Percentiles rank a stretch among this genome's conserved stretches.
These are phyloP conservation scores for Pollenia griseotomentosa DNA, from an alignment of 2,888 invertebrate genomes.

Conservation along the genomic window DNA sequence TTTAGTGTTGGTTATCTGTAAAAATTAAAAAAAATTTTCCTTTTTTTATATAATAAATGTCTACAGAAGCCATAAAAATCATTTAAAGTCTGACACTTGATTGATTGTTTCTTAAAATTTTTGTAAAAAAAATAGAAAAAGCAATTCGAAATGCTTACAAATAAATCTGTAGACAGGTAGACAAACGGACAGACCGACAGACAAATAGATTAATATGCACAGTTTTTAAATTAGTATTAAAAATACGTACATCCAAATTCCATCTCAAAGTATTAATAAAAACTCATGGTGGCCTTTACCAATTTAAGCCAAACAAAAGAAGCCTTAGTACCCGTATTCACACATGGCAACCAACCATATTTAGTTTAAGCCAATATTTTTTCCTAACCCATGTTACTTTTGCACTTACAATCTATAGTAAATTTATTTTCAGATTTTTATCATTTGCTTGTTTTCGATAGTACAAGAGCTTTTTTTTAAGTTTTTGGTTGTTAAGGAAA, in stretches of 20 bases:
- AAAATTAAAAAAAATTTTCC: background rate
- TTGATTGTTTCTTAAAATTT: constrained; percentile 60
- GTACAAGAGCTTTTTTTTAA: constrained; percentile 11
- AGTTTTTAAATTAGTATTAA: constrained; percentile 52
- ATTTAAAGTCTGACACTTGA: constrained; percentile 69
- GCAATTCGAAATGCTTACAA: constrained; percentile 32
- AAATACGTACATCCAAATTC: constrained; percentile 3
- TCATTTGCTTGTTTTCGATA: constrained; percentile 57
- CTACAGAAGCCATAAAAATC: constrained; percentile 67
- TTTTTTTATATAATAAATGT: constrained; percentile 59
- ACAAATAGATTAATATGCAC: constrained; percentile 65
- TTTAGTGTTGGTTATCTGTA: background rate
- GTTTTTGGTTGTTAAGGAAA: background rate
- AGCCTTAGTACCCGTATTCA: constrained; percentile 8
- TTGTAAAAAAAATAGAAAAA: background rate
- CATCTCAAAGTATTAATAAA: background rate
- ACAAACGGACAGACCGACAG: background rate
- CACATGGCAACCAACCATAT: constrained; percentile 35
- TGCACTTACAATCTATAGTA: constrained; percentile 57
- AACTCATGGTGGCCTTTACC: constrained; percentile 34
- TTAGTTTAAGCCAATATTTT: constrained; percentile 22
- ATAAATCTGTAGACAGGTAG: constrained; percentile 52
- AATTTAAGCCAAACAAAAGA: background rate
- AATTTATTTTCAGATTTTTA: constrained; percentile 65
- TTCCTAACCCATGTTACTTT: constrained; percentile 9